Evolutionary conservation across 2,888 invertebrate genomes (phyloP).

Genomic region (Cyclophora punctaria): DNA sequence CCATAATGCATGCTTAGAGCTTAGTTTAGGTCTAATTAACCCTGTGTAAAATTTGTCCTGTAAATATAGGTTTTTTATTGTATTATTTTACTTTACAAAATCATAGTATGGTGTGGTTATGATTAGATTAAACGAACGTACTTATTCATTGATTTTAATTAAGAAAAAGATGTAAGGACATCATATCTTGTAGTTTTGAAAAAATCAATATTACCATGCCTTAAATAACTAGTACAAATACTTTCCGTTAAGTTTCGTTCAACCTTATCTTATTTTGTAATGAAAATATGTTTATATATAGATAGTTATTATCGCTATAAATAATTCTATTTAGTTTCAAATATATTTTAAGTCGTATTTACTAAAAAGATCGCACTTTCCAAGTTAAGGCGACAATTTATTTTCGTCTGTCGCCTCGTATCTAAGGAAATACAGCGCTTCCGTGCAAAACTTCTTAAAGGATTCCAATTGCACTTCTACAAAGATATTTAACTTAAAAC

Average conservation of each 20-base stretch:
- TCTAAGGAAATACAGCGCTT: constrained; percentile 21
- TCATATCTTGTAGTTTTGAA: no score
- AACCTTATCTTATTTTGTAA: no score
- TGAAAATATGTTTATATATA: not conserved
- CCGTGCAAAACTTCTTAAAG: constrained; percentile 7
- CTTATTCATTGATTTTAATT: not conserved
- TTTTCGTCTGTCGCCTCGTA: constrained; percentile 25
- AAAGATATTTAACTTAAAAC: constrained; percentile 6
- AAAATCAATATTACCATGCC: no score
- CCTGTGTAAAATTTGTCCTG: no score
- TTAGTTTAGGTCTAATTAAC: no score
- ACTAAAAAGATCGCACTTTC: constrained; percentile 14
- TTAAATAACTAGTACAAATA: no score
- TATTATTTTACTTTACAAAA: no score
- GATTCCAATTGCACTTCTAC: constrained; percentile 11
- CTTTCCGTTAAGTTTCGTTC: not conserved
- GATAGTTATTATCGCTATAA: constrained; percentile 13
- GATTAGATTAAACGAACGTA: no score
- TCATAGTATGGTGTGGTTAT: no score
- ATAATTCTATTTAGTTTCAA: constrained; percentile 9
- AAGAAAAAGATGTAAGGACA: not conserved
- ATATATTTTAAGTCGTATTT: constrained; percentile 16
- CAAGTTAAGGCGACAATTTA: constrained; percentile 18
- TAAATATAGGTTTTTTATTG: no score
- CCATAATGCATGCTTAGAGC: no score